Evolutionary conservation across 1,140 invertebrate genomes (phyloP), one percentile per base, ranked within the genome.

Genomic region (Drepana arcuata): DNA sequence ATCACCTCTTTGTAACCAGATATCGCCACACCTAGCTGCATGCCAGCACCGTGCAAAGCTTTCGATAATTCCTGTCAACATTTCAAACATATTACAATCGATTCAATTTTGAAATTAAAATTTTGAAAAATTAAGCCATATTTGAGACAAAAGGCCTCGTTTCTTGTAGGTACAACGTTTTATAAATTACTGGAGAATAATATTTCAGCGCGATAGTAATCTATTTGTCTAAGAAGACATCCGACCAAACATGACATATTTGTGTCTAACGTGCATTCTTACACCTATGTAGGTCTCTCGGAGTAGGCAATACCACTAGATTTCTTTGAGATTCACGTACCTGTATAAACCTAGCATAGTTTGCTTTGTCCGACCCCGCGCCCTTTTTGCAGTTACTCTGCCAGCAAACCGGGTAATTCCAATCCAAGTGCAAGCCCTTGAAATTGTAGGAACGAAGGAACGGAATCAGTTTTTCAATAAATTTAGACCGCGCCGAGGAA

Each of bases 401-500:
- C 94, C 94, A 95, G 50, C 95, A 97, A 27, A 91, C 90, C 0
- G 94, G 95, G 69, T 95, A 96, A 62, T 95, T 94, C 95, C 95
- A 97, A 48, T 96, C 94, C 2, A 96, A 53, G 44, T 95, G 93
- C 0, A 97, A 65, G 10, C 95, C 95, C 39, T 90, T 86, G 59
- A 97, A 96, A 16, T 90, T 88, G 45, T 94, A 84, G 34, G 87
- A 85, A 7, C 88, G 84, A 3, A 97, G 60, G 53, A 93, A 95
- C 9, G 86, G 82, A 0, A 92, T 83, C 1, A 88, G 81, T 16
- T 88, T 87, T 0, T 88, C 78, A 1, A 91, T 87, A 48, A 93
- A 95, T 37, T 88, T 89, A 26, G 88, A 79, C n/a, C 92, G 85
- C 7, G 86, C 74, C 2, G 83, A 77, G 2, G 86, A 78, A 36